A percentile compares a stretch with the other conserved stretches of the same genome.
These are phyloP conservation scores for Casuarius casuarius DNA, from an alignment of 2,113 vertebrate species.

Conservation along the genomic window DNA sequence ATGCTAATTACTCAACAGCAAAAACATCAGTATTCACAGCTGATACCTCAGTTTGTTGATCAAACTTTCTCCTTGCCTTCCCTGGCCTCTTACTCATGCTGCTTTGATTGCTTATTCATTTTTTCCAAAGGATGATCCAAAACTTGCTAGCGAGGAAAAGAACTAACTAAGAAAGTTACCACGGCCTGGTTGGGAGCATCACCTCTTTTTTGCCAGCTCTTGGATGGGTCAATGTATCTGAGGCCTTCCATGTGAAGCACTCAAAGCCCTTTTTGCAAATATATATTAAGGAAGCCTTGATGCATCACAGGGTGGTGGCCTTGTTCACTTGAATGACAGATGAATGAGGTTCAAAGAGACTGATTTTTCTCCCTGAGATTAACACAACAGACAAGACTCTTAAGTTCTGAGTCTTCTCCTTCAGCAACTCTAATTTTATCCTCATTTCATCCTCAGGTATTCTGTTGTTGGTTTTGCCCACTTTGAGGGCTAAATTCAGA, in stretches of 20 bases:
- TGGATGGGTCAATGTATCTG: background rate
- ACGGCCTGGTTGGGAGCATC: background rate
- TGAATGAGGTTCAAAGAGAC: background rate
- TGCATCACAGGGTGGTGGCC: background rate
- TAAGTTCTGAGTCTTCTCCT: background rate
- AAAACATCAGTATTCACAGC: background rate
- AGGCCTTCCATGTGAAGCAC: background rate
- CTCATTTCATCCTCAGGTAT: background rate
- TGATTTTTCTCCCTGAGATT: background rate
- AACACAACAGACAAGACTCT: background rate
- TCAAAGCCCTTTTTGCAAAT: background rate
- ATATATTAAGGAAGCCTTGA: background rate
- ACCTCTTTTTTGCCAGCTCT: background rate
- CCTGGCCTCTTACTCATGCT: background rate
- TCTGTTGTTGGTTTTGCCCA: background rate
- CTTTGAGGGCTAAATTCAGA: background rate
- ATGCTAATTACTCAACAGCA: background rate
- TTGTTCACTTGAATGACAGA: background rate
- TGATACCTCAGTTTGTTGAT: background rate
- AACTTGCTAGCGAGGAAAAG: background rate
- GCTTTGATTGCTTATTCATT: background rate
- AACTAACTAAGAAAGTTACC: background rate
- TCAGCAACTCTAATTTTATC: background rate
- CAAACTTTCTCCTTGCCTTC: background rate
- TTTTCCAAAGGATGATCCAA: background rate